Base-by-base conservation (phyloP, 2,797 vertebrate genomes). In the Hypotaenidia okinawae region DNA sequence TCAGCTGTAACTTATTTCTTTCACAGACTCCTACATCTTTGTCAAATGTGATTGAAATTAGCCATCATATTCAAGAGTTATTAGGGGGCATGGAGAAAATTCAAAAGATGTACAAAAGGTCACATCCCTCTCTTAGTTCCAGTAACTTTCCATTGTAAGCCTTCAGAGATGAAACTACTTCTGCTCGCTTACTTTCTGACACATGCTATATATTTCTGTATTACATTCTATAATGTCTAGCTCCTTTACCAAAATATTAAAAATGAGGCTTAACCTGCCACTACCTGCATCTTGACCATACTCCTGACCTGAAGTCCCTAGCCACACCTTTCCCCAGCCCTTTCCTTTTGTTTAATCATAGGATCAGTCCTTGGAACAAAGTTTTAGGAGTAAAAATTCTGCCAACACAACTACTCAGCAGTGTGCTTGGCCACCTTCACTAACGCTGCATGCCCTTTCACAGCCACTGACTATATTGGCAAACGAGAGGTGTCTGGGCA, bases 401-500 rank as follows among this genome's bases (percentile, higher is more conserved):
- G 30, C 32, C 23, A 66, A 33, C 19, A 54, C 51, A 72, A 39
- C 17, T 41, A 35, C 39, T 35, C 2, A 1, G 28, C 58, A 52
- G 24, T 2, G 30, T 18, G 15, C 62, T 41, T 63, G 52, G 49
- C 62, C 51, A 43, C 49, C 49, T 85, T 61, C 68, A 35, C 49
- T 73, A 43, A 63, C 0, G 17, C 75, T 77, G 39, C 0, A 25
- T 39, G 43, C 47, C 22, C 55, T 59, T 77, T 58, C 64, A 64
- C 25, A 77, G 64, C 16, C 6, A 0, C 16, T 28, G 41, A 23
- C 23, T 37, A 3, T 2, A 9, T 0, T 5, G 15, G 64, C 37
- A 87, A 80, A 28, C 11, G 28, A 28, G 8, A 35, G 54, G 79
- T 68, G 45, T 25, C 24, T 22, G 32, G 18, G 27, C 16, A 23